Evolutionary conservation across 2,797 vertebrate species (phyloP), one percentile per base, ranked within the genome.

Genomic region (Ptychobarbus kaznakovi): DNA sequence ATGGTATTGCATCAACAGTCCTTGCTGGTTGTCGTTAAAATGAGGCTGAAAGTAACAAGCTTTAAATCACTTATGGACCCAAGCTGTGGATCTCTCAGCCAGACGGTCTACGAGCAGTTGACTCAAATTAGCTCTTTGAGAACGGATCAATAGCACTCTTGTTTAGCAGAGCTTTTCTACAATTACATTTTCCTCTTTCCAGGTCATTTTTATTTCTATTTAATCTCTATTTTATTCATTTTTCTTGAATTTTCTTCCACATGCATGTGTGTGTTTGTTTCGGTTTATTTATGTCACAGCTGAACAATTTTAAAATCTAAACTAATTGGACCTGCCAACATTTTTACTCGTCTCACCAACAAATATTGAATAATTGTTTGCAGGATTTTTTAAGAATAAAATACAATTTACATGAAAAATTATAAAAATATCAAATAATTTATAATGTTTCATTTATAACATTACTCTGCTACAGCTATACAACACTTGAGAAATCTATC

Each of bases 1-100:
- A 53, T 35, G 73, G 20, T 61, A n/a, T 58, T 42, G 53, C 51
- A 15, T 16, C 40, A 79, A 58, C 49, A 76, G n/a, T 78, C 76
- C 35, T 28, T 25, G 38, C 53, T 78, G 53, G 22, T 18, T 5
- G 22, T 10, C 25, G 51, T 56, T 61, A 42, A 78, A 61, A n/a
- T 20, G 22, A 35, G 35, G 53, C 35, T 74, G 53, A 61, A 78
- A 40, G 22, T 18, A 38, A n/a, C 56, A 76, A 56, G 22, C n/a
- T 61, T 38, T 76, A 7, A 35, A 76, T 56, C 49, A 76, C 40
- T 49, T 28, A 66, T n/a, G 13, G 1, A 46, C 73, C 13, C 73
- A 75, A 35, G 73, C 73, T 35, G 46, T 35, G 16, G 38, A 44
- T 70, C 38, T 69, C 35, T 38, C 35, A 40, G 35, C 9, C 18